phyloP scores from a whole-genome alignment of 2,797 vertebrate genomes.

The Centropyge bicolor region DNA sequence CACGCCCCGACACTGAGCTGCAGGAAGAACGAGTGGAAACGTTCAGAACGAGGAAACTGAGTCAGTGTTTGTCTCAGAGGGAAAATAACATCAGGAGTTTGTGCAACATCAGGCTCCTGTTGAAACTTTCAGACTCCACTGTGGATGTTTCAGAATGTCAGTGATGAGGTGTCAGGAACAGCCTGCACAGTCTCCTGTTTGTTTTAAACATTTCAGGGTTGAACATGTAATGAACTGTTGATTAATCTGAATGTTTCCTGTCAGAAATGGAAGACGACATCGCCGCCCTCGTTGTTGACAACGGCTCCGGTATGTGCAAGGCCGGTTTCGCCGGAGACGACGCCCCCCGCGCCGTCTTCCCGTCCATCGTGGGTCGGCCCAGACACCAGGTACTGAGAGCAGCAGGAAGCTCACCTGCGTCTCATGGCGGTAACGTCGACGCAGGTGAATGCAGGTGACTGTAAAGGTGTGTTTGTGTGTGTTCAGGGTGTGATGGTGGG shows the following conservation, averaged over 20 bases:
- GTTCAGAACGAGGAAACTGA: no score
- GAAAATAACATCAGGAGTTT: no score
- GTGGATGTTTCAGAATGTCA: no score
- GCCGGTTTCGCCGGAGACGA: slow-evolving; percentile 93
- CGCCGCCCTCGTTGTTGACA: slow-evolving; percentile 92
- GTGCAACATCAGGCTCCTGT: no score
- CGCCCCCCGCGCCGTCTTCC: slow-evolving; percentile 91
- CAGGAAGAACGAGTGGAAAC: no score
- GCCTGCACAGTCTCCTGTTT: no score
- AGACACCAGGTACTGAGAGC: slow-evolving; percentile 59
- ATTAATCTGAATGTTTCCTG: background rate
- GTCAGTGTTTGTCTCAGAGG: no score
- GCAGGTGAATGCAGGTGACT: rapidly evolving
- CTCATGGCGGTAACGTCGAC: rapidly evolving
- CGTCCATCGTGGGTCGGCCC: slow-evolving; percentile 87
- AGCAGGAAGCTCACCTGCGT: rapidly evolving
- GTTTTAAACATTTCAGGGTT: no score
- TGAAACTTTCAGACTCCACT: no score
- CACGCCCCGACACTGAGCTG: no score
- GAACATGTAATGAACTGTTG: no score
- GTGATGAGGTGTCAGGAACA: no score
- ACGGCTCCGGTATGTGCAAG: slow-evolving; percentile 92
- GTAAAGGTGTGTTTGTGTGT: background rate
- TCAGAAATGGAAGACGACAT: slow-evolving; percentile 88
- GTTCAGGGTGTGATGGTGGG: background rate